A percentile compares a stretch with the other conserved stretches of the same genome.
These are phyloP conservation scores for Mastomys coucha DNA, from an alignment of 2,113 vertebrate species.

Conservation along the genomic window DNA sequence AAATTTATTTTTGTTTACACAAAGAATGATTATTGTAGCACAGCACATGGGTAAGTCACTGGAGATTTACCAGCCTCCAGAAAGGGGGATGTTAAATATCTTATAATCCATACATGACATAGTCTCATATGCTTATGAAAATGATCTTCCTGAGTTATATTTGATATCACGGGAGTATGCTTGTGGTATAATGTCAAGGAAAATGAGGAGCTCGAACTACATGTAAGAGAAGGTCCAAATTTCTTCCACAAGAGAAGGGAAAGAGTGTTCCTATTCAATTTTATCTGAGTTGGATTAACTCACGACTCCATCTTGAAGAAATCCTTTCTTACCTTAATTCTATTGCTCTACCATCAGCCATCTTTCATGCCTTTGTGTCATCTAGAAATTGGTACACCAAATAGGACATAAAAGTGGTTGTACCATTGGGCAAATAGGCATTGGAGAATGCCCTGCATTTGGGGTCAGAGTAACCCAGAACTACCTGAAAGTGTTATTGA, in stretches of 20 bases:
- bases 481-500: not conserved
- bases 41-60: slow-evolving; percentile 1
- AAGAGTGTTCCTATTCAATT: not conserved
- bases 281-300: not conserved
- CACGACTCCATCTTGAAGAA: not conserved
- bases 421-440: not conserved
- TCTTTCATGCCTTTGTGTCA: not conserved
- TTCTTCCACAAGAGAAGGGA: not conserved
- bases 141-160: not conserved
- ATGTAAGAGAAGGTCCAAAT: not conserved
- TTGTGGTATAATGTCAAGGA: not conserved
- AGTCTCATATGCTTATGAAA: not conserved
- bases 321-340: slow-evolving; percentile 4
- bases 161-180: not conserved
- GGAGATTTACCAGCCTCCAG: not conserved
- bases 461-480: not conserved
- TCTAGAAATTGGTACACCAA: not conserved
- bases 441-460: not conserved
- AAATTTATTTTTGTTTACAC: slow-evolving; percentile 23
- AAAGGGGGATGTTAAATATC: slow-evolving; percentile 34
- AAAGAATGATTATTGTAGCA: not conserved
- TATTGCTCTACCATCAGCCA: not conserved
- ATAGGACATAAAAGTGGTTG: not conserved
- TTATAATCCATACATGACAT: not conserved
- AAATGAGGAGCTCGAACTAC: not conserved